phyloP scores from a whole-genome alignment of 2,797 vertebrate species.

The Schizopygopsis pylzovi region DNA sequence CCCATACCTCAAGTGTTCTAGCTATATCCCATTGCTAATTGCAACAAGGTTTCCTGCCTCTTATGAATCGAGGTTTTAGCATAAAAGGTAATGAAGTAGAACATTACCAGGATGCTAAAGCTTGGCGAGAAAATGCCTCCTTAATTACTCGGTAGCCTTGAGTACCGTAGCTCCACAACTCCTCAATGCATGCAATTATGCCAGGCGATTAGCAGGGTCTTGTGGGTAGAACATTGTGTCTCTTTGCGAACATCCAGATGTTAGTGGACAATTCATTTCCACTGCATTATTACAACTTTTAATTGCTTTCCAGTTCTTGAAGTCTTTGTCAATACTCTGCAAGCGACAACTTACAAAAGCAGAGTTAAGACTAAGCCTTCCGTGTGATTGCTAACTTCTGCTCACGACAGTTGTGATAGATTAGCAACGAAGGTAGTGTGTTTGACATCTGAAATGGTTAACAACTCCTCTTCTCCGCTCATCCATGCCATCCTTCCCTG shows the following conservation, averaged over 20 bases:
- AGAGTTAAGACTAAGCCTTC: not conserved
- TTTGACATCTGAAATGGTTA: constrained; percentile 56
- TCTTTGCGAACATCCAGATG: constrained; percentile 63
- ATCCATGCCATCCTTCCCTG: constrained; percentile 18
- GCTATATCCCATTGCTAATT: constrained; percentile 81
- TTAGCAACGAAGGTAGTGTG: constrained; percentile 5
- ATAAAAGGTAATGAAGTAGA: constrained; percentile 84
- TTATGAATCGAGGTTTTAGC: constrained; percentile 81
- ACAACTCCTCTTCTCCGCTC: constrained; percentile 49
- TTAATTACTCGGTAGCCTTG: constrained; percentile 84
- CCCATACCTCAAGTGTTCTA: constrained; percentile 54
- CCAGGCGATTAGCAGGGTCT: constrained; percentile 78
- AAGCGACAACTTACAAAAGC: not conserved
- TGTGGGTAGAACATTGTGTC: constrained; percentile 72
- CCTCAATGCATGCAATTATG: constrained; percentile 78
- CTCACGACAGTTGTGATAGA: constrained; percentile 36
- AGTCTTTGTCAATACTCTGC: constrained; percentile 31
- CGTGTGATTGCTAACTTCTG: constrained; percentile 22
- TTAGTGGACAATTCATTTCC: constrained; percentile 60
- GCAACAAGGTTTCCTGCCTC: constrained; percentile 76
- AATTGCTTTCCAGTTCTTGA: constrained; percentile 55
- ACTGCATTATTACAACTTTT: constrained; percentile 55
- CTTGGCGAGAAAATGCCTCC: constrained; percentile 80
- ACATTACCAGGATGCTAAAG: constrained; percentile 78
- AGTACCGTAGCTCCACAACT: constrained; percentile 74